These are phyloP conservation scores for Platycercus adscitus DNA, from an alignment of 2,113 vertebrate genomes.

Conservation along the genomic window DNA sequence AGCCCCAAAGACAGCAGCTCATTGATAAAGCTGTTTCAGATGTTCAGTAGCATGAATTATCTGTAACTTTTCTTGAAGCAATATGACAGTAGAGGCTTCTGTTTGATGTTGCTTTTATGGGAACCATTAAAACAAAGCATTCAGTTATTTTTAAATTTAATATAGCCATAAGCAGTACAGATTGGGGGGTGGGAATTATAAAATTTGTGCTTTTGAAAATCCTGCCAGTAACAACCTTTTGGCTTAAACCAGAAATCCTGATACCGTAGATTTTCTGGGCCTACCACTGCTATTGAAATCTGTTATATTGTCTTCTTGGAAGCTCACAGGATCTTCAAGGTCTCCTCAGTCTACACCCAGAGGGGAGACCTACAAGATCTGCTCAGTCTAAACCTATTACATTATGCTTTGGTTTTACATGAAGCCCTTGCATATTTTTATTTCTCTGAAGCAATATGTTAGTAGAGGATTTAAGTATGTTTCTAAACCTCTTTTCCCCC, in stretches of 20 bases:
- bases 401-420: background rate
- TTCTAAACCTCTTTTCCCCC: background rate
- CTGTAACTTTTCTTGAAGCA: slow-evolving; percentile 6
- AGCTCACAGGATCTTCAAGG: background rate
- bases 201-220: background rate
- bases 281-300: background rate
- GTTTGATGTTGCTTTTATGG: slow-evolving; percentile 1
- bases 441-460: background rate
- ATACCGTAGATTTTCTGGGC: background rate
- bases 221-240: background rate
- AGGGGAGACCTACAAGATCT: background rate
- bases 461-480: background rate
- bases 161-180: background rate
- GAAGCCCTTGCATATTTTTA: background rate
- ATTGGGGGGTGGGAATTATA: background rate
- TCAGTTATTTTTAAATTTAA: background rate
- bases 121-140: background rate
- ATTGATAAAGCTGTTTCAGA: background rate
- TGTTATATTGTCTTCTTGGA: background rate
- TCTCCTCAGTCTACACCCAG: background rate
- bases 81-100: background rate
- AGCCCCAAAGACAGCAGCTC: background rate
- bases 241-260: background rate
- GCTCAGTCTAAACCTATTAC: background rate
- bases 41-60: background rate